These are phyloP conservation scores for Sander vitreus DNA, from an alignment of 2,113 vertebrate species.

Conservation along the genomic window DNA sequence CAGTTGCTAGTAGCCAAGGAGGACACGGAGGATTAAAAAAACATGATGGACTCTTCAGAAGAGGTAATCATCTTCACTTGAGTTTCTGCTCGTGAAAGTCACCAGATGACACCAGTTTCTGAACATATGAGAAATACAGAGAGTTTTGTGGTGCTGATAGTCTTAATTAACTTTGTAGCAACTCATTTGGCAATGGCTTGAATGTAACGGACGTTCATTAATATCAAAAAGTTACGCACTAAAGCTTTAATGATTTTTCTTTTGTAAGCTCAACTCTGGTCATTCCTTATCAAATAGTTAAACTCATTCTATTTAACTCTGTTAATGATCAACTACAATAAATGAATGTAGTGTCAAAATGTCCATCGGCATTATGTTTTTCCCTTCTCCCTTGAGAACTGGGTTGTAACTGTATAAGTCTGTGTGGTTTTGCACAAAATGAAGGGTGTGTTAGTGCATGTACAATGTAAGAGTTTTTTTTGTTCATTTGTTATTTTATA, in stretches of 20 bases:
- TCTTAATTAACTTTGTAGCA: too few relatives aligned
- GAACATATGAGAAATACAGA: too few relatives aligned
- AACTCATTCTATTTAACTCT: neutral
- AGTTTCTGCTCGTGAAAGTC: too few relatives aligned
- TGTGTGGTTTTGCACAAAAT: slow-evolving; percentile 14
- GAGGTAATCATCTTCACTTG: too few relatives aligned
- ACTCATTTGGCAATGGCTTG: too few relatives aligned
- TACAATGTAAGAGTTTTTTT: neutral
- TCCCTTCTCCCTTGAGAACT: neutral
- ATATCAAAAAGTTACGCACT: too few relatives aligned
- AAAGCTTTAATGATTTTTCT: neutral
- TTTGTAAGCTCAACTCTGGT: neutral
- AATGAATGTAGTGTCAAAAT: neutral
- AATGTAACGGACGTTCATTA: too few relatives aligned
- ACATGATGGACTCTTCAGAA: too few relatives aligned
- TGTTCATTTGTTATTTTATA: slow-evolving; percentile 22
- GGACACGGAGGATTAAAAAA: too few relatives aligned
- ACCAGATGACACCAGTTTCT: too few relatives aligned
- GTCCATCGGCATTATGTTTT: neutral
- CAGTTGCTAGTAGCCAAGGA: too few relatives aligned
- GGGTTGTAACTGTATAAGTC: neutral
- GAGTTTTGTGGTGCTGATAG: too few relatives aligned
- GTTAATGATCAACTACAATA: neutral
- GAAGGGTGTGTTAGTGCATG: neutral
- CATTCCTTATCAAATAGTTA: neutral